Base-by-base conservation (phyloP, 2,888 invertebrate genomes). In the Subacronicta megacephala region DNA sequence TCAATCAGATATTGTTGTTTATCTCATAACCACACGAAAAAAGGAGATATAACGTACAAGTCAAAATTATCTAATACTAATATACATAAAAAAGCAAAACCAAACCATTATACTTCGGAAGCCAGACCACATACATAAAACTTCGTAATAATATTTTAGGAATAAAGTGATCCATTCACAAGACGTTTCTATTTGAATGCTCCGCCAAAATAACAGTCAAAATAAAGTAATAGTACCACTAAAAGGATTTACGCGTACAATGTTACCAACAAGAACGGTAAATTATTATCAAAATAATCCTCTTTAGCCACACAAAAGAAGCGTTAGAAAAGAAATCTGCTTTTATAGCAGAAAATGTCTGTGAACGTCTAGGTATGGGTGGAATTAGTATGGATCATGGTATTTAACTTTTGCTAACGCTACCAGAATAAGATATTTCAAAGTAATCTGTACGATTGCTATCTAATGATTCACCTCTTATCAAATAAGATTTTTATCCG, bases 221-320 rank as follows among this genome's bases (percentile, higher is more conserved):
- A 67, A 70, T 77, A 77, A 74, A 71, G 68, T 63, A 65, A 77
- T 71, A 77, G 61, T 72, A 60, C 58, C 58, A 72, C 73, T 77
- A 80, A 80, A 81, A 75, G 78, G 80, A 78, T 77, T 77, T 77
- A 69, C 75, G 78, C 67, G 78, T 77, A 74, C 68, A 59, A 79
- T 80, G 74, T 76, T 74, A 67, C 67, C 61, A 64, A 70, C 68
- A 73, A 76, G 72, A 74, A 81, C 74, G 72, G 80, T 83, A 80
- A 82, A 81, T 82, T 81, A 82, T 78, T 81, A 81, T 82, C 77
- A 81, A 81, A 78, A 81, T 80, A 82, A 78, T 77, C 75, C 79
- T 77, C 77, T 76, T 74, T 74, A 72, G 73, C 71, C 71, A 40
- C 65, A 75, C 65, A 77, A 75, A 81, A 74, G 74, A 69, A 72